phyloP scores from a whole-genome alignment of 2,888 invertebrate genomes.

The Acanthosepion pharaonis region DNA sequence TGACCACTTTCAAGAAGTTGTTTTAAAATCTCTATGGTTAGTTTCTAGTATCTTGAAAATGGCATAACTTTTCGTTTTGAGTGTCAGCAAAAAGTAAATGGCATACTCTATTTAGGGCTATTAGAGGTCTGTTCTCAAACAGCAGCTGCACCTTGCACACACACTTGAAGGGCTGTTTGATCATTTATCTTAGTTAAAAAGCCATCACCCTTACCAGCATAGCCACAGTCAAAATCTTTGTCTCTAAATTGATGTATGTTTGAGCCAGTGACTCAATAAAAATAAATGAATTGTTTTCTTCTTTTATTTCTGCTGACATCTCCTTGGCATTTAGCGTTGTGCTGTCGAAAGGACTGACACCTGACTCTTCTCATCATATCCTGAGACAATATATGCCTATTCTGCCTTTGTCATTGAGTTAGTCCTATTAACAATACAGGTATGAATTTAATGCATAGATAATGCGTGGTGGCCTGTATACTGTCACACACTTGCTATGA shows the following conservation, averaged over 20 bases:
- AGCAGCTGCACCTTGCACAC: no score
- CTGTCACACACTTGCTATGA: constrained; percentile 11
- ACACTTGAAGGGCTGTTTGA: no score
- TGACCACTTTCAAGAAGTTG: no score
- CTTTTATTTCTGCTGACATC: neutral
- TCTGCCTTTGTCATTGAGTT: neutral
- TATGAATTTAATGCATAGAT: constrained; percentile 7
- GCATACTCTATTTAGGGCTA: no score
- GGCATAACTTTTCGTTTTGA: no score
- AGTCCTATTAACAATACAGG: neutral
- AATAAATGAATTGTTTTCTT: neutral
- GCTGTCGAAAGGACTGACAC: neutral
- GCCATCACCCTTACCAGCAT: neutral
- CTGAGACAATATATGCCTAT: neutral
- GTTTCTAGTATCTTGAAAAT: no score
- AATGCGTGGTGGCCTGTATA: neutral
- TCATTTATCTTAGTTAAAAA: neutral
- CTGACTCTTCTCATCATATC: neutral
- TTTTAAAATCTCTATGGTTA: no score
- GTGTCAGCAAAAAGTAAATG: no score
- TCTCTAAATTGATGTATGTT: neutral
- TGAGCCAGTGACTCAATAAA: neutral
- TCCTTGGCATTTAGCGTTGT: constrained; percentile 7
- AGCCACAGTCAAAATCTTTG: neutral
- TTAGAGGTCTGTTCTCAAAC: no score